Evolutionary conservation across 2,797 vertebrate species (phyloP).

Genomic region (Halcyon smyrnensis): DNA sequence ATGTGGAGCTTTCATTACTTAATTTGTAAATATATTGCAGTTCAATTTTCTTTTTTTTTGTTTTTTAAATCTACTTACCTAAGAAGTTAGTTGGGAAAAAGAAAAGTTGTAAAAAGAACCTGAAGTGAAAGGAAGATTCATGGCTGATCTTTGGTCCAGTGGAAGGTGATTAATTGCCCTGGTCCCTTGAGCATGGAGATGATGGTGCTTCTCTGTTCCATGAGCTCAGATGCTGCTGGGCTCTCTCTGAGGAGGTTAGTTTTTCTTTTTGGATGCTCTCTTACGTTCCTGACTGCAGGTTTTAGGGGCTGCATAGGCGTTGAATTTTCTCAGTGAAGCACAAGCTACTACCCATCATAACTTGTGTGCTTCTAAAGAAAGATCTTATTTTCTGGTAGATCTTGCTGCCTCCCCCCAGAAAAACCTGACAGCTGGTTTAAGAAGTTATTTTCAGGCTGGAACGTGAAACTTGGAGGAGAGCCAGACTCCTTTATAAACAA

Average conservation of each 20-base stretch:
- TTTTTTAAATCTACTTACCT: background rate
- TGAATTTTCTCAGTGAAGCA: background rate
- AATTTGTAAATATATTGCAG: background rate
- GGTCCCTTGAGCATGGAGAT: background rate
- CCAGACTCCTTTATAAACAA: constrained; percentile 46
- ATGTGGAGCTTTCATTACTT: background rate
- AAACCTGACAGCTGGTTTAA: constrained; percentile 53
- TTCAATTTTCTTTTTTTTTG: background rate
- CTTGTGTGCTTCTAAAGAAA: background rate
- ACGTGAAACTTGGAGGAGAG: constrained; percentile 49
- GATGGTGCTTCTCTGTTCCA: fast-evolving
- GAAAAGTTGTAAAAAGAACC: background rate
- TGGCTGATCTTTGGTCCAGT: background rate
- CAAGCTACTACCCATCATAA: background rate
- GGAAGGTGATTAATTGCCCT: background rate
- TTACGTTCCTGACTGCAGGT: background rate
- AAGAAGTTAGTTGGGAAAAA: background rate
- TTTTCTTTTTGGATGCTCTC: background rate
- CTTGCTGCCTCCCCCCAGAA: background rate
- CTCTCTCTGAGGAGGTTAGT: background rate
- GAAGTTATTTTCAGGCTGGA: constrained; percentile 66
- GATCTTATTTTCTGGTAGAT: background rate
- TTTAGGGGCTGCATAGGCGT: background rate
- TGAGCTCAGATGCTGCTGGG: background rate
- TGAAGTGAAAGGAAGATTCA: background rate